These are phyloP conservation scores for Coilia nasus DNA, from an alignment of 2,797 vertebrate species.

Conservation along the genomic window DNA sequence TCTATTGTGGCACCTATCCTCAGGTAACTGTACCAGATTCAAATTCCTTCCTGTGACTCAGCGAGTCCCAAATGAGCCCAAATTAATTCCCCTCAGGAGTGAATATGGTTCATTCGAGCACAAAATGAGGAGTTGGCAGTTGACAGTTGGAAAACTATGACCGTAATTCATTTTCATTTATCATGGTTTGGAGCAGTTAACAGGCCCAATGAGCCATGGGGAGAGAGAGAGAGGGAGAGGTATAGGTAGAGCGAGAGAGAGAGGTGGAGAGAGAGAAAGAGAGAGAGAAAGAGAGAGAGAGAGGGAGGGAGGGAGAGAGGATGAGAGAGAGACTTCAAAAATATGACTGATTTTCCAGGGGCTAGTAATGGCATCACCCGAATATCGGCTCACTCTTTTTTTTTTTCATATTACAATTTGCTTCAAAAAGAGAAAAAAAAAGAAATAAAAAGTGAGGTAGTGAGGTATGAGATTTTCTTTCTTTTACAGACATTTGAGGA, in stretches of 20 bases:
- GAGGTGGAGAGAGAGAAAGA: too few relatives aligned
- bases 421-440: conserved; percentile 9
- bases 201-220: background rate
- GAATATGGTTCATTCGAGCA: conserved; percentile 23
- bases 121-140: conserved; percentile 39
- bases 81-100: background rate
- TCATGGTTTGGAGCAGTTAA: conserved; percentile 3
- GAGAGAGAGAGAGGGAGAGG: background rate
- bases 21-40: background rate
- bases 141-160: background rate
- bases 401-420: background rate
- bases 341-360: background rate
- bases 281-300: too few relatives aligned
- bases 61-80: background rate
- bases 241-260: too few relatives aligned
- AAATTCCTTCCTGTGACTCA: background rate
- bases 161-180: conserved; percentile 11
- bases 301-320: too few relatives aligned
- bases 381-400: background rate
- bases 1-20: background rate
- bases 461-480: conserved; percentile 9
- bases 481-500: conserved; percentile 10
- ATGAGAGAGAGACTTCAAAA: background rate
- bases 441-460: conserved; percentile 13
- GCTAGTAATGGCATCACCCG: background rate